Percentiles rank a stretch among this genome's conserved stretches.
Evolutionary conservation across 2,888 invertebrate genomes (phyloP).

Genomic region (Parnassius smintheus): DNA sequence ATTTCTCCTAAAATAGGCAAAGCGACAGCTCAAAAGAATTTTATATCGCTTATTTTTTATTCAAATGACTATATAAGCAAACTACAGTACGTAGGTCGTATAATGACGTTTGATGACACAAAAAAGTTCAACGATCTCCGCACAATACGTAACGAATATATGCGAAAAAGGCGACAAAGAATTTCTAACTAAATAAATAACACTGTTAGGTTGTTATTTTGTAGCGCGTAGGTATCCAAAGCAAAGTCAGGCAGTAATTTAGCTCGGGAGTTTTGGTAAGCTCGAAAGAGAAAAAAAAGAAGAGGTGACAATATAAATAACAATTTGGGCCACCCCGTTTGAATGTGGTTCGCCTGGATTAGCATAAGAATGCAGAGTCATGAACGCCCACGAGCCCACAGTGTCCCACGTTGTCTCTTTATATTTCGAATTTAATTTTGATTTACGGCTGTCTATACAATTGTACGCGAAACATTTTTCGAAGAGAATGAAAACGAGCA

Average conservation of each 20-base stretch:
- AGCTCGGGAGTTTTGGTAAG: constrained; percentile 54
- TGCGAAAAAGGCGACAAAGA: constrained; percentile 20
- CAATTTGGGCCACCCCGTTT: constrained; percentile 80
- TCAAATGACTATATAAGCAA: too few relatives aligned
- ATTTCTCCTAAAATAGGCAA: too few relatives aligned
- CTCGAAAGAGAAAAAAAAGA: constrained; percentile 54
- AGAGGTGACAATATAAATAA: constrained; percentile 81
- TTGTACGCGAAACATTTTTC: constrained; percentile 69
- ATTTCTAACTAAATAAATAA: constrained; percentile 24
- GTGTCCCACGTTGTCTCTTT: constrained; percentile 75
- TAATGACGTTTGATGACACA: constrained; percentile 3
- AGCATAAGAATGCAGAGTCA: constrained; percentile 79
- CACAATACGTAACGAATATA: constrained; percentile 22
- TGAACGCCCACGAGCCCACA: constrained; percentile 68
- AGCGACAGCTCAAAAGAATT: too few relatives aligned
- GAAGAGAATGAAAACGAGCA: constrained; percentile 30
- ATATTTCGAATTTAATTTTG: constrained; percentile 79
- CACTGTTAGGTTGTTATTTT: constrained; percentile 11
- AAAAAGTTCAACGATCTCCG: constrained; percentile 22
- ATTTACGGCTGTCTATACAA: constrained; percentile 73
- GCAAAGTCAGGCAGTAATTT: constrained; percentile 63
- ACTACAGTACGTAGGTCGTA: too few relatives aligned
- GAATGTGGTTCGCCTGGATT: constrained; percentile 73
- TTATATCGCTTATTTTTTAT: too few relatives aligned
- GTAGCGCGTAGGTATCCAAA: constrained; percentile 10